Conservation (phyloP, 2,888 invertebrate genomes). For the Actias luna region DNA sequence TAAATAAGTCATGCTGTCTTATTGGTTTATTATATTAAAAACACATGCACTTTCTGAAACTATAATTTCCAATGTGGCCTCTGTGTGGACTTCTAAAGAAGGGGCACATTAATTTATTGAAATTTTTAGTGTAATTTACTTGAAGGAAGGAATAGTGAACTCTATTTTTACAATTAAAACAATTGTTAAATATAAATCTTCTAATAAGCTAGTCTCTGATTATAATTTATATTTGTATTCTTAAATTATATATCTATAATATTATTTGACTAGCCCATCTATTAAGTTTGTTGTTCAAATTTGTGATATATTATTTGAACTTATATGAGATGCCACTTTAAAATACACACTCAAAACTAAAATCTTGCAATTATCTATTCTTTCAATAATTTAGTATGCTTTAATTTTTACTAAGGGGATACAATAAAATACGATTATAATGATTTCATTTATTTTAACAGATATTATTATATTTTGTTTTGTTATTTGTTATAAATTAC, state of each 20-base stretch:
- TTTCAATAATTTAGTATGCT: too few relatives aligned
- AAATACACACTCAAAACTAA: neutral
- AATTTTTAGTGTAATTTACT: neutral
- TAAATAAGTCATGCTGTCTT: too few relatives aligned
- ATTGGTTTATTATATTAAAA: too few relatives aligned
- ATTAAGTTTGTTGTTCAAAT: neutral
- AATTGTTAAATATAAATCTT: neutral
- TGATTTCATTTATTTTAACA: too few relatives aligned
- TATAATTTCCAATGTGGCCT: too few relatives aligned
- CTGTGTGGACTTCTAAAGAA: too few relatives aligned
- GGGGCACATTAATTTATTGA: too few relatives aligned
- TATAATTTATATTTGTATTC: neutral
- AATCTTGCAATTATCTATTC: too few relatives aligned
- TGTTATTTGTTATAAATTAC: neutral
- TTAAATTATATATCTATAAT: neutral
- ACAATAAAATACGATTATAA: too few relatives aligned
- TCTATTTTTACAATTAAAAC: neutral
- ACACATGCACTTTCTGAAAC: too few relatives aligned
- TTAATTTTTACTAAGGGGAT: too few relatives aligned
- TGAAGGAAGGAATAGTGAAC: neutral
- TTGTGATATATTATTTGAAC: neutral
- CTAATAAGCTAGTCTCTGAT: neutral
- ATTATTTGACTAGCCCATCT: neutral
- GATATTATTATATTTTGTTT: neutral
- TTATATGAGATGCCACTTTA: neutral